Percentiles rank a stretch among this genome's conserved stretches.
These are phyloP conservation scores for Anser cygnoides DNA, from an alignment of 2,113 vertebrate species.

Conservation along the genomic window DNA sequence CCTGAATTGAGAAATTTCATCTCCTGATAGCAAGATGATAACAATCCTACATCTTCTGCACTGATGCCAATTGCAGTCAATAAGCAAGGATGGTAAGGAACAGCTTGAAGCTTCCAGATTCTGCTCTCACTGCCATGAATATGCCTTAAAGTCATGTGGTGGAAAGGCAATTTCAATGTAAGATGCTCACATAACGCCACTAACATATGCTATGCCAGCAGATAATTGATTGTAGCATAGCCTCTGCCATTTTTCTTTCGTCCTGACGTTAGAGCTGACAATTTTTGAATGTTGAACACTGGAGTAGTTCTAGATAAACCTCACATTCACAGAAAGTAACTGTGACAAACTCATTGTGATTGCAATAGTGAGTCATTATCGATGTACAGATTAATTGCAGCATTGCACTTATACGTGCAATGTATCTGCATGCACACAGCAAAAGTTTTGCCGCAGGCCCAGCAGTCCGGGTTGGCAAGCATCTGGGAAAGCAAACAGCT, in stretches of 20 bases:
- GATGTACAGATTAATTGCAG: neutral
- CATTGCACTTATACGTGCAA: neutral
- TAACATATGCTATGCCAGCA: neutral
- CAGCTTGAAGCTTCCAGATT: neutral
- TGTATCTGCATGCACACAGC: neutral
- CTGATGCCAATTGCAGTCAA: neutral
- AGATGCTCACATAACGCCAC: neutral
- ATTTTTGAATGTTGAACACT: neutral
- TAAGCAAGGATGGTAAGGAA: neutral
- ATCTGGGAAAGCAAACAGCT: neutral
- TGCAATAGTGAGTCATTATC: neutral
- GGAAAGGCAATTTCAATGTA: slow-evolving; percentile 26
- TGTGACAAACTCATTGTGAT: neutral
- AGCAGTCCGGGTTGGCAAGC: neutral
- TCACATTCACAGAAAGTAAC: neutral
- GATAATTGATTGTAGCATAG: neutral
- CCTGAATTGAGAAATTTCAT: neutral
- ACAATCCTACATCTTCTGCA: neutral
- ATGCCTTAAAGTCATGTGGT: neutral
- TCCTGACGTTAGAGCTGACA: neutral
- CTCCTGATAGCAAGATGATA: neutral
- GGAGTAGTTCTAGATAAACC: neutral
- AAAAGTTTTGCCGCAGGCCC: neutral
- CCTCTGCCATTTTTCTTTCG: neutral
- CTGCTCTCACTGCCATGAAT: neutral